Evolutionary conservation across 1,140 invertebrate species (phyloP), one percentile per base, ranked within the genome.

Genomic region (Orius insidiosus): DNA sequence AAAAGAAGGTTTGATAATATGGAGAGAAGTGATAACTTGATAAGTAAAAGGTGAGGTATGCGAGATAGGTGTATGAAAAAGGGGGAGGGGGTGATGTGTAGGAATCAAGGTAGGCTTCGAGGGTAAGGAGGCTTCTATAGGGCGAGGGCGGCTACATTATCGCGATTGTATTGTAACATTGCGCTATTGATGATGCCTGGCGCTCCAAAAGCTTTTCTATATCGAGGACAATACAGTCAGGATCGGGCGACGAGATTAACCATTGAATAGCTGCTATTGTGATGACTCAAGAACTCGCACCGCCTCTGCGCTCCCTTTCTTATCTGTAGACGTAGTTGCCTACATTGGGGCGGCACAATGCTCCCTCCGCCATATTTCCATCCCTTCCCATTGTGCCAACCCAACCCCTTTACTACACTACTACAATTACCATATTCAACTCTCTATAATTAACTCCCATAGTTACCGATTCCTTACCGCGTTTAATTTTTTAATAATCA

Each of bases 161-260:
- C 52, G 52, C 52, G 52, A 54, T 54, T 54, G 52, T 54, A 54
- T 54, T 54, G 52, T 54, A 54, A 51, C 52, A 51, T 51, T 54
- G 52, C 50, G 52, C 52, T 54, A 54, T 54, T 54, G 52, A 54
- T 54, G 52, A 54, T 54, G 52, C 47, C 52, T 51, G 47, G 52
- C 50, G 52, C 48, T 54, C 48, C 48, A 51, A 54, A 54, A 54
- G 52, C 52, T 54, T 54, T 54, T 54, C 52, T 54, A 54, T 54
- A 54, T 51, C 43, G 52, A 30, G 46, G 52, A 53, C 52, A 53
- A 53, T 53, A 48, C 49, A 53, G 52, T 50, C 52, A 53, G 52
- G 52, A 53, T 53, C 52, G 49, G 46, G 41, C 38, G 49, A 53
- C 52, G 52, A 53, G 52, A 53, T 53, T 53, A 53, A 53, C 46